These are phyloP conservation scores for Mesochorus sp. DNA, from an alignment of 2,888 invertebrate species.

Conservation along the genomic window DNA sequence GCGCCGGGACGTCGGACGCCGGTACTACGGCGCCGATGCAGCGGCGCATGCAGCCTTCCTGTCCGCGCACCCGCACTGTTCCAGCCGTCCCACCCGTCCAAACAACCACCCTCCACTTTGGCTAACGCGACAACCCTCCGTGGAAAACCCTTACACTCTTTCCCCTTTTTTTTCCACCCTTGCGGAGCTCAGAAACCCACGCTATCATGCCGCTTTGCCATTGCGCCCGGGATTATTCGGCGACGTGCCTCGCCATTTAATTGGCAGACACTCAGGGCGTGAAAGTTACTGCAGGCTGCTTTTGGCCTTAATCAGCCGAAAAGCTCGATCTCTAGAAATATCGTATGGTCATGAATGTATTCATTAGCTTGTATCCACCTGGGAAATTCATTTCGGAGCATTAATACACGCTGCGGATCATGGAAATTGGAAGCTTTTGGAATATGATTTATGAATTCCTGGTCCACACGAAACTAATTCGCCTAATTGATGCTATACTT, in stretches of 20 bases:
- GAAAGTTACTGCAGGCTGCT: neutral
- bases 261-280: constrained; percentile 9
- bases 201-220: neutral
- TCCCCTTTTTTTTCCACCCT: constrained; percentile 1
- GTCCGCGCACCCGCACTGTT: constrained; percentile 74
- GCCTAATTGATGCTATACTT: too few relatives aligned
- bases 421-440: too few relatives aligned
- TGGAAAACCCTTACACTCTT: neutral
- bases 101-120: constrained; percentile 5
- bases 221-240: constrained; percentile 28
- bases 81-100: constrained; percentile 50
- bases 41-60: constrained; percentile 73
- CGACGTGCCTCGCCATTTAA: constrained; percentile 46
- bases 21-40: constrained; percentile 76
- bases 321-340: neutral
- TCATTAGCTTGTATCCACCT: neutral
- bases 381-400: neutral
- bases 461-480: too few relatives aligned
- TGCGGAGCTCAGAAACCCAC: neutral
- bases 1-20: constrained; percentile 71
- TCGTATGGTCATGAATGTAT: neutral
- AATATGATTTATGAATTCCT: too few relatives aligned
- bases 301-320: constrained; percentile 32
- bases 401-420: too few relatives aligned
- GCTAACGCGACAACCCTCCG: neutral